Base-by-base conservation (phyloP, 2,888 invertebrate species). In the Plagodis pulveraria region DNA sequence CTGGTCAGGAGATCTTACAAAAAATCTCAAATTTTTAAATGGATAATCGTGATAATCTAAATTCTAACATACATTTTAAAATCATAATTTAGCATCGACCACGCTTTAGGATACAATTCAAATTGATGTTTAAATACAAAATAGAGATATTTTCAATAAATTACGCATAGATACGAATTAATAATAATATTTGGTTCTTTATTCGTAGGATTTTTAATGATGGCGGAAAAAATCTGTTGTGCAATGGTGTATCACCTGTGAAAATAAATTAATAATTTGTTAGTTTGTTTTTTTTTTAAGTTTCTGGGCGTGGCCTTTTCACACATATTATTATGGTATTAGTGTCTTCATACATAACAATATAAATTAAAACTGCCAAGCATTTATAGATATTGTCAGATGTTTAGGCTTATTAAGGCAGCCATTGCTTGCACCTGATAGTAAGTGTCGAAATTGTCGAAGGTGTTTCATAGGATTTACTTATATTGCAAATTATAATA, bases 161-260 rank as follows among this genome's bases (percentile, higher is more conserved):
- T 89, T 87, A 89, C 84, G 83, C 73, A 83, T 83, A 85, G 81
- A 86, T 85, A 87, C 77, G 42, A 55, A 83, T 74, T 78, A 86
- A 83, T 87, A 82, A 84, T 91, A 90, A 86, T 91, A 91, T 92
- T 92, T 91, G 91, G 92, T 92, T 90, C 88, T 88, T 86, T 86
- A 80, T 61, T 78, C 74, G 80, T 81, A 82, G 72, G 64, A 58
- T 77, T 77, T 74, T 22, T 77, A 68, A 74, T 77, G 70, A 79
- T 81, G 77, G 78, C 72, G 73, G 72, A 74, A 62, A 22, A 58
- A 73, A 77, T 77, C 74, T 78, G 81, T 81, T 79, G 85, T 85
- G 87, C 81, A 81, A 81, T 77, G 84, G 73, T 73, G 78, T 74
- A 79, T 81, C 85, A 86, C 82, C 70, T 65, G 66, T 5, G 60